Conservation (phyloP, 2,888 invertebrate genomes). For the Oscheius sp. region DNA sequence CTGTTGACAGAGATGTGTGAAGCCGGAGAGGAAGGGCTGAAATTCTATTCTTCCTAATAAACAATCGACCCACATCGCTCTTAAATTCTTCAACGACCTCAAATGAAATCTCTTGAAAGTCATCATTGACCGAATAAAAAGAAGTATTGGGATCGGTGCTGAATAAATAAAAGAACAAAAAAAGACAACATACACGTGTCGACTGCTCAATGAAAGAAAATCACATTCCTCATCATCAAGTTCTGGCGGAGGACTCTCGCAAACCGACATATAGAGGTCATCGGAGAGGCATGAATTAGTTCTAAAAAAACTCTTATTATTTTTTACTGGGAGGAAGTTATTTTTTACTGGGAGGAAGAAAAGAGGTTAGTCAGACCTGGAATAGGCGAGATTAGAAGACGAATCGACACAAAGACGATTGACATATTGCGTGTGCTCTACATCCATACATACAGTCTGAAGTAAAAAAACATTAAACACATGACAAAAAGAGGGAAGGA, state of each 20-base stretch:
- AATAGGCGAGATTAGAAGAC: neutral
- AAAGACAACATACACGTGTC: constrained; percentile 14
- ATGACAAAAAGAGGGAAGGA: too few relatives aligned
- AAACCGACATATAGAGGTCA: constrained; percentile 31
- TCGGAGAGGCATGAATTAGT: constrained; percentile 24
- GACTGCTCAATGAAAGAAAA: constrained; percentile 17
- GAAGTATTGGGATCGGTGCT: constrained; percentile 1
- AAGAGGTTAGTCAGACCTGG: neutral
- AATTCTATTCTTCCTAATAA: neutral
- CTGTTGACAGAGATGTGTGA: constrained; percentile 1
- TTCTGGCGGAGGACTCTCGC: constrained; percentile 21
- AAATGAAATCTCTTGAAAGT: neutral
- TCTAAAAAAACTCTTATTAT: neutral
- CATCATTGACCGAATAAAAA: neutral
- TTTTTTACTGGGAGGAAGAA: neutral
- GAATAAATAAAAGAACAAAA: neutral
- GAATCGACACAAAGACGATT: neutral
- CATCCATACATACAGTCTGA: constrained; percentile 19
- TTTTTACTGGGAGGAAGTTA: neutral
- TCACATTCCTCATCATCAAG: constrained; percentile 1
- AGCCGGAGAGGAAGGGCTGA: constrained; percentile 4
- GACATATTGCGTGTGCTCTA: neutral
- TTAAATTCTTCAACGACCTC: neutral
- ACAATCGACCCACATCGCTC: neutral
- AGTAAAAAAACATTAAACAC: neutral